Evolutionary conservation across 2,113 vertebrate species (phyloP).

Genomic region (Equus przewalskii): DNA sequence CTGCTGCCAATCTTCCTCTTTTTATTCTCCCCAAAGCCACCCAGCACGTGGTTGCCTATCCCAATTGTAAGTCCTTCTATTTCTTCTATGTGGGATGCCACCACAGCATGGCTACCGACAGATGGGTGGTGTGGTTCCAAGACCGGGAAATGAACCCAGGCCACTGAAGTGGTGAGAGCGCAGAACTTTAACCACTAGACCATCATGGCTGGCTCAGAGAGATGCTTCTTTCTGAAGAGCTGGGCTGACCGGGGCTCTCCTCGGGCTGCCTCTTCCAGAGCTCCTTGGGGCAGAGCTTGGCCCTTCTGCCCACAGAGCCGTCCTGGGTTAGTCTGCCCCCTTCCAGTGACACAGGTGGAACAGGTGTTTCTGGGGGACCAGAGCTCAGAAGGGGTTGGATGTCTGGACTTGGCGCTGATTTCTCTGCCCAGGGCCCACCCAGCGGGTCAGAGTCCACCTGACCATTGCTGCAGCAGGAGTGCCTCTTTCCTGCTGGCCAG

Average conservation of each 20-base stretch:
- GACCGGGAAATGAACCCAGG: too few species aligned
- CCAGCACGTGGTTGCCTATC: too few species aligned
- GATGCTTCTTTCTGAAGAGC: background rate
- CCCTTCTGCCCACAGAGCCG: background rate
- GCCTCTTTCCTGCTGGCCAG: background rate
- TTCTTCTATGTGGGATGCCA: too few species aligned
- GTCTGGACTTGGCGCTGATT: background rate
- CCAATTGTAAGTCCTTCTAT: too few species aligned
- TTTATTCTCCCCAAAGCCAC: too few species aligned
- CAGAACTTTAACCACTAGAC: too few species aligned
- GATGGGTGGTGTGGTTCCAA: too few species aligned
- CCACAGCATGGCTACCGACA: too few species aligned
- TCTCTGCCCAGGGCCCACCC: rapidly evolving
- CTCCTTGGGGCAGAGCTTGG: background rate
- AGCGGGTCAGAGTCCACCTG: background rate
- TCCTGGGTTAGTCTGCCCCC: background rate
- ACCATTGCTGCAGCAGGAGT: background rate
- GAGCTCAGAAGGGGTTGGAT: background rate
- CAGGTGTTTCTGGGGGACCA: background rate
- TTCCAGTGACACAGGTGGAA: background rate
- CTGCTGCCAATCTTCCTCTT: too few species aligned
- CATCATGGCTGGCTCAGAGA: background rate
- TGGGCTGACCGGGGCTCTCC: background rate
- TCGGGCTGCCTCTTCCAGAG: background rate
- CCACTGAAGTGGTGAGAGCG: too few species aligned